These are phyloP conservation scores for Drosophila nr. perissopoda DNA, from an alignment of 2,888 invertebrate genomes.

Conservation along the genomic window DNA sequence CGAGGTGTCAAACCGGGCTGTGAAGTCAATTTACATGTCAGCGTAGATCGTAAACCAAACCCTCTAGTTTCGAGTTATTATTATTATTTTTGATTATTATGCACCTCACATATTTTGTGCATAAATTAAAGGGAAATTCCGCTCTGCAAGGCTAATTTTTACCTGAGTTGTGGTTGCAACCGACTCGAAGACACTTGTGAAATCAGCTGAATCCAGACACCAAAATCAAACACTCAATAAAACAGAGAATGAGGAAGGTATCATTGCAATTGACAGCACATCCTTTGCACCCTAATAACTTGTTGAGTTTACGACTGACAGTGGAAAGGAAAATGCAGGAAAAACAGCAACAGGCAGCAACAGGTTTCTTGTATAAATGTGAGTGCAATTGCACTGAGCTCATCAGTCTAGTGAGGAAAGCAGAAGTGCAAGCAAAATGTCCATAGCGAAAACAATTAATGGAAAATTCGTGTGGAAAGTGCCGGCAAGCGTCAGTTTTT, in stretches of 20 bases:
- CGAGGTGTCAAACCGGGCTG: background rate
- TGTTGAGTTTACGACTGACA: background rate
- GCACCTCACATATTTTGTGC: background rate
- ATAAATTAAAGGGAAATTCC: background rate
- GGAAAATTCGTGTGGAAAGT: background rate
- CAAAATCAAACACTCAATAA: background rate
- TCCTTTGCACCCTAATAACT: background rate
- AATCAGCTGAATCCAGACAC: background rate
- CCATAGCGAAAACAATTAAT: background rate
- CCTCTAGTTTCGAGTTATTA: background rate
- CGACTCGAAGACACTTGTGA: background rate
- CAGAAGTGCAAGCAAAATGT: background rate
- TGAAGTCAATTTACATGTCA: background rate
- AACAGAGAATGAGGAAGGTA: background rate
- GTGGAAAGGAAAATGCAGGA: background rate
- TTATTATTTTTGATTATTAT: background rate
- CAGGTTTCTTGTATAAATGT: background rate
- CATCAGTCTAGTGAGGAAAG: background rate
- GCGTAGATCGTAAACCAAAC: background rate
- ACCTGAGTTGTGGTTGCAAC: background rate
- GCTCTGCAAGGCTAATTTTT: too few species aligned
- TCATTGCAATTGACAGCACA: background rate
- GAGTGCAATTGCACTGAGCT: background rate
- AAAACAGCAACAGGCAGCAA: background rate
- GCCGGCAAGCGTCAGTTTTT: background rate